phyloP scores from a whole-genome alignment of 2,888 invertebrate species.

The Oscheius myriophilus region DNA sequence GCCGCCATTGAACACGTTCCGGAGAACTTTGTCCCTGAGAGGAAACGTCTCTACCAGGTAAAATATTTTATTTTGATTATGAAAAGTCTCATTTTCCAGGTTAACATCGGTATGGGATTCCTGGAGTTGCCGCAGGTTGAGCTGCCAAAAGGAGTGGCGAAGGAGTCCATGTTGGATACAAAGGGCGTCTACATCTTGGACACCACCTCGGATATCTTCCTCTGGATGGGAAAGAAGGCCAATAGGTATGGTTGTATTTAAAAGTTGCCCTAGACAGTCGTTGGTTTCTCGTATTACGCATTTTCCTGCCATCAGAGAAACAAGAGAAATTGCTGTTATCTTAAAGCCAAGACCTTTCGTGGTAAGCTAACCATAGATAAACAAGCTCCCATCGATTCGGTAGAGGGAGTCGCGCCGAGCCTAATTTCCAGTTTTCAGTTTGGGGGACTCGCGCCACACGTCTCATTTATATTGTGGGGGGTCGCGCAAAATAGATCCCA shows the following conservation, averaged over 20 bases:
- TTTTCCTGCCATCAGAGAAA: too few relatives aligned
- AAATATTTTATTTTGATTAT: slow-evolving; percentile 3
- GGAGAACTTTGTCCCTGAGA: slow-evolving; percentile 57
- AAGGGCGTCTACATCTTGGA: slow-evolving; percentile 96
- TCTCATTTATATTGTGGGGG: too few relatives aligned
- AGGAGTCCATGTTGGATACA: slow-evolving; percentile 80
- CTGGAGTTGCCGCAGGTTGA: slow-evolving; percentile 90
- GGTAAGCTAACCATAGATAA: too few relatives aligned
- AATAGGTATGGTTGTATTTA: slow-evolving; percentile 78
- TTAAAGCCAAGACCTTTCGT: too few relatives aligned
- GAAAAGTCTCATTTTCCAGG: slow-evolving; percentile 73
- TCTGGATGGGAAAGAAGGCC: slow-evolving; percentile 92
- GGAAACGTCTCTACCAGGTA: slow-evolving; percentile 58
- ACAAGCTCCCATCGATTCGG: too few relatives aligned
- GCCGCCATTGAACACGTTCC: slow-evolving; percentile 77
- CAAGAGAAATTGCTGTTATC: too few relatives aligned
- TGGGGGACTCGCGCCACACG: too few relatives aligned
- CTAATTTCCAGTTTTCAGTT: too few relatives aligned
- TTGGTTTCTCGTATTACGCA: too few relatives aligned
- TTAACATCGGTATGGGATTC: slow-evolving; percentile 97
- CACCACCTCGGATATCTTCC: slow-evolving; percentile 79
- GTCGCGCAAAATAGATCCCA: too few relatives aligned
- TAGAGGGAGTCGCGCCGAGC: too few relatives aligned
- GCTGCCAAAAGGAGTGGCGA: slow-evolving; percentile 57
- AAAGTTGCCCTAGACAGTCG: too few relatives aligned